These are phyloP conservation scores for Siphamia tubifer DNA, from an alignment of 2,113 vertebrate species.

Conservation along the genomic window DNA sequence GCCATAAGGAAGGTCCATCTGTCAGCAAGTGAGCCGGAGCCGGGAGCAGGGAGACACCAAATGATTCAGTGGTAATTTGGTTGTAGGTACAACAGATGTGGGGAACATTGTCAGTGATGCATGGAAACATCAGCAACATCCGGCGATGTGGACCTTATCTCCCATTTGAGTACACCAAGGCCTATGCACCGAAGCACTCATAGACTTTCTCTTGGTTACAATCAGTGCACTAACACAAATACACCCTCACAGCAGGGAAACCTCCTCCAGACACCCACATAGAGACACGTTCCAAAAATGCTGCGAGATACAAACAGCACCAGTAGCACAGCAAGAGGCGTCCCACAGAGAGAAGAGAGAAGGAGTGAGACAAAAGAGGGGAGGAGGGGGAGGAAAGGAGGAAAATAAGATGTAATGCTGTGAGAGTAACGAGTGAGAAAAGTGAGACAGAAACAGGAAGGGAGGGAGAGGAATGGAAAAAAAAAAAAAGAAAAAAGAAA, in stretches of 20 bases:
- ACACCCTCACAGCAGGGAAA: constrained; percentile 63
- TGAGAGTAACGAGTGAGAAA: not conserved
- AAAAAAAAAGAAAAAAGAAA: constrained; percentile 7
- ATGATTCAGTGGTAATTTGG: constrained; percentile 46
- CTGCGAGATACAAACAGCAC: constrained; percentile 58
- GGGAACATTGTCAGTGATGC: constrained; percentile 44
- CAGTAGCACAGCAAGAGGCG: constrained; percentile 49
- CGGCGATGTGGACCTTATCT: constrained; percentile 38
- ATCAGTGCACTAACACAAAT: constrained; percentile 28
- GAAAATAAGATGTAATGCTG: constrained; percentile 50
- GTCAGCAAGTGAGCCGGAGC: constrained; percentile 59
- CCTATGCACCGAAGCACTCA: constrained; percentile 1
- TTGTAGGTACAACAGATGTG: constrained; percentile 70
- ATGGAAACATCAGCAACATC: constrained; percentile 48
- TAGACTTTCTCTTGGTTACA: not conserved
- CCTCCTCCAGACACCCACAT: constrained; percentile 68
- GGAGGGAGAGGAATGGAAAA: not conserved
- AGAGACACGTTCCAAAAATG: constrained; percentile 57
- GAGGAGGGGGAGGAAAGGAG: constrained; percentile 19
- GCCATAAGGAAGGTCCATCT: constrained; percentile 79
- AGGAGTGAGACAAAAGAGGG: constrained; percentile 48
- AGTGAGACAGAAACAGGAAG: not conserved
- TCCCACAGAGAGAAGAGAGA: constrained; percentile 65
- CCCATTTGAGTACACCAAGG: constrained; percentile 8
- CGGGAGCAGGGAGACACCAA: constrained; percentile 29